These are phyloP conservation scores for Sarcophaga rosellei DNA, from an alignment of 2,888 invertebrate genomes.

Conservation along the genomic window DNA sequence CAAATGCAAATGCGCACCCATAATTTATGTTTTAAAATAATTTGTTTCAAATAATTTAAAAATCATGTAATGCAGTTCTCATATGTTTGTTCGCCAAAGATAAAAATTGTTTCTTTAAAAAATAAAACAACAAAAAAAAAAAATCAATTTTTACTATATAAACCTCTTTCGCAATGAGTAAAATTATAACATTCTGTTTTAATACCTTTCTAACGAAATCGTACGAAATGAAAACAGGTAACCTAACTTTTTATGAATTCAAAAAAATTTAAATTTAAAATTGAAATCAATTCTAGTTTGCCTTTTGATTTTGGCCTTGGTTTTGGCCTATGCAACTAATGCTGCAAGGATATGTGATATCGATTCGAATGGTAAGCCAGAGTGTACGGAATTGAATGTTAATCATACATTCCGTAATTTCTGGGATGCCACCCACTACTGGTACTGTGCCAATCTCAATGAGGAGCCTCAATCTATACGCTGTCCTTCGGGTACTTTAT, in stretches of 20 bases:
- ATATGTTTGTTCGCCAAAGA: background rate
- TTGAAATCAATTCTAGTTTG: background rate
- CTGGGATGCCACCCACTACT: constrained; percentile 22
- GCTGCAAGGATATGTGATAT: background rate
- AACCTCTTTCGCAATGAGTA: background rate
- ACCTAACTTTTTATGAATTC: background rate
- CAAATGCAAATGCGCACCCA: background rate
- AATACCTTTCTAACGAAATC: background rate
- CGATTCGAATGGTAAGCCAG: constrained; percentile 23
- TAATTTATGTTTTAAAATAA: background rate
- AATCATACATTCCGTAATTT: constrained; percentile 2
- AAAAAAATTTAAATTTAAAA: background rate
- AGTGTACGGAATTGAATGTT: constrained; percentile 1
- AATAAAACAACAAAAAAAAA: background rate
- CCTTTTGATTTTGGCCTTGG: background rate
- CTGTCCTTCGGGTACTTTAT: constrained; percentile 15
- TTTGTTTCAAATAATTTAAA: background rate
- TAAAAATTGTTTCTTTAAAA: too few species aligned
- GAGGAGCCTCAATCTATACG: background rate
- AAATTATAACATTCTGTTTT: background rate
- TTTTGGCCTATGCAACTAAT: background rate
- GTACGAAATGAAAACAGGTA: background rate
- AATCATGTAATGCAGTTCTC: background rate
- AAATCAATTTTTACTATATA: background rate
- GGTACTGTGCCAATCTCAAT: constrained; percentile 1